Evolutionary conservation across 2,888 invertebrate species (phyloP).

Genomic region (Cantharis nigra): DNA sequence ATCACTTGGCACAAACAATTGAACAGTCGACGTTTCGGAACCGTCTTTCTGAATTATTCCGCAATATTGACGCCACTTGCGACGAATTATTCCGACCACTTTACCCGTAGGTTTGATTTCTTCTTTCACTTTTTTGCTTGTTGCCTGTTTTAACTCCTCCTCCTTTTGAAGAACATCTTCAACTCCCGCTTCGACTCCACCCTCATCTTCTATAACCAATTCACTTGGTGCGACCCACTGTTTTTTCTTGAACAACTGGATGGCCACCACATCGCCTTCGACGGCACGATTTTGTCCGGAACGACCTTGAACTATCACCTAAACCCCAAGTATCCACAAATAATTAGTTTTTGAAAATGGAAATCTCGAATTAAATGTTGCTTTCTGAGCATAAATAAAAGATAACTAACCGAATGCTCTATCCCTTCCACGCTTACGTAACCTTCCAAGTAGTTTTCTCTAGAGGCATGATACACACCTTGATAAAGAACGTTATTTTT

Average conservation of each 20-base stretch:
- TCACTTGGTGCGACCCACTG: constrained; percentile 93
- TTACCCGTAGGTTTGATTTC: constrained; percentile 68
- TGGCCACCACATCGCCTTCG: constrained; percentile 91
- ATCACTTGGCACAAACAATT: constrained; percentile 94
- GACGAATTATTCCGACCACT: constrained; percentile 91
- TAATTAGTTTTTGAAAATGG: too few species aligned
- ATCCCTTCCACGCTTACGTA: constrained; percentile 78
- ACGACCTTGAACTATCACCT: constrained; percentile 86
- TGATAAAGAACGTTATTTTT: constrained; percentile 75
- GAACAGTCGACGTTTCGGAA: constrained; percentile 64
- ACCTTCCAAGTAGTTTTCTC: constrained; percentile 95
- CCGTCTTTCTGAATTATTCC: constrained; percentile 85
- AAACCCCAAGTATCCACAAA: constrained; percentile 23
- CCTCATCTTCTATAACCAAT: constrained; percentile 77
- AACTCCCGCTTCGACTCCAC: constrained; percentile 64
- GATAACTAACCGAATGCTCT: constrained; percentile 73
- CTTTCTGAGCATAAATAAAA: background rate
- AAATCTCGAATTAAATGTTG: too few species aligned
- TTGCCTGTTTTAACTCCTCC: constrained; percentile 27
- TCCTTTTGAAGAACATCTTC: constrained; percentile 70
- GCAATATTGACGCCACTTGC: constrained; percentile 98
- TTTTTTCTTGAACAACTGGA: constrained; percentile 84
- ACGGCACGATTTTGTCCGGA: constrained; percentile 89
- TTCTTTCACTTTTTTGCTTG: constrained; percentile 29
- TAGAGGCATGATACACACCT: constrained; percentile 83